A percentile compares a stretch with the other conserved stretches of the same genome.
These are phyloP conservation scores for Diplolepis rosae DNA, from an alignment of 2,888 invertebrate species.

Conservation along the genomic window DNA sequence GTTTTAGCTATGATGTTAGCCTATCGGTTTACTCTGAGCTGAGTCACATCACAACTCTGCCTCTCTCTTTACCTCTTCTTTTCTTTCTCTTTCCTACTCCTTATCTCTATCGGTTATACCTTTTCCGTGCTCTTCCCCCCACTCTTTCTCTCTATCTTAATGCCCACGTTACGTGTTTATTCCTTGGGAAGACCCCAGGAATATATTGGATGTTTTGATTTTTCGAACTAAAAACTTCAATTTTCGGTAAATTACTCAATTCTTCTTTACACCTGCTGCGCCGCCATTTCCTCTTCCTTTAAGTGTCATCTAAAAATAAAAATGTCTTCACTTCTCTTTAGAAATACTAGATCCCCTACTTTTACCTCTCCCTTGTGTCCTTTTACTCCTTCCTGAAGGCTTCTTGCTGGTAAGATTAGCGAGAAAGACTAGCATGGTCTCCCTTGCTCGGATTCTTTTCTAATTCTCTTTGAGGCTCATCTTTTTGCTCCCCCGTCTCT, in stretches of 20 bases:
- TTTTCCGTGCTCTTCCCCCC: constrained; percentile 28
- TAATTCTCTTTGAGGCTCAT: constrained; percentile 40
- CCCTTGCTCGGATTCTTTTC: constrained; percentile 43
- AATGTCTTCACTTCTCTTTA: background rate
- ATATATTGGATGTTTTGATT: background rate
- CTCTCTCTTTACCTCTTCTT: constrained; percentile 19
- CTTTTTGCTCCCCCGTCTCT: constrained; percentile 42
- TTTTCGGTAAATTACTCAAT: background rate
- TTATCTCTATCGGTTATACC: constrained; percentile 38
- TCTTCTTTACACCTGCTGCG: background rate
- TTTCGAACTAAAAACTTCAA: background rate
- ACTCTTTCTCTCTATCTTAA: background rate
- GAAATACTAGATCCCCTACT: background rate
- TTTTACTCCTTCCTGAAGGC: background rate
- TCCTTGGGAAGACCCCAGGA: background rate
- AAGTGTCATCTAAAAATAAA: too few species aligned
- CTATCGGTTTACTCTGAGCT: constrained; percentile 61
- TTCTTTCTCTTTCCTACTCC: constrained; percentile 31
- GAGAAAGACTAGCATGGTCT: background rate
- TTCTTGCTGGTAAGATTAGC: background rate
- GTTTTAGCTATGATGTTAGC: constrained; percentile 50
- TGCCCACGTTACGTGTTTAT: background rate
- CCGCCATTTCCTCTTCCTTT: background rate
- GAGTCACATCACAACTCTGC: constrained; percentile 37
- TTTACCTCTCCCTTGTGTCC: background rate